These are phyloP conservation scores for Vulpes lagopus DNA, from an alignment of 2,113 vertebrate species.

Conservation along the genomic window DNA sequence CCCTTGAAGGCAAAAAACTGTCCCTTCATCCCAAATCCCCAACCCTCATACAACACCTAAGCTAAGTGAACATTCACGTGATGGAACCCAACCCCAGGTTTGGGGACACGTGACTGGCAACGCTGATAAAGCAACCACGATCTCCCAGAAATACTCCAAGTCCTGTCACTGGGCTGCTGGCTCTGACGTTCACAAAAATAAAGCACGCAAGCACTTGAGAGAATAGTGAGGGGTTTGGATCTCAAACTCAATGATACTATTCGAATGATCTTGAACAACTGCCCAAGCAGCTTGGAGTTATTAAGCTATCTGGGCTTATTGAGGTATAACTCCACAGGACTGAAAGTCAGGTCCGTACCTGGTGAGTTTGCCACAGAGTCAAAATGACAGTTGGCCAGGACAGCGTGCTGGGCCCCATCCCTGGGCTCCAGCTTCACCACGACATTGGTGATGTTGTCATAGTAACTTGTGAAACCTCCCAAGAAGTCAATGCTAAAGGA, in stretches of 20 bases:
- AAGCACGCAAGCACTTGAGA: conserved; percentile 1
- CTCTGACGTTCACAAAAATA: background rate
- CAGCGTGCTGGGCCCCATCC: conserved; percentile 91
- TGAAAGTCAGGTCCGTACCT: conserved; percentile 86
- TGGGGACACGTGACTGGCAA: background rate
- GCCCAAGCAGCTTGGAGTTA: background rate
- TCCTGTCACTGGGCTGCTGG: background rate
- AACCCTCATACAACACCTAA: background rate
- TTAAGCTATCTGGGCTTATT: background rate
- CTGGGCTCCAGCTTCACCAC: conserved; percentile 94
- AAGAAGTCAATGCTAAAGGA: conserved; percentile 98
- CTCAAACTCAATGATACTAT: background rate
- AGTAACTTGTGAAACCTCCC: conserved; percentile 98
- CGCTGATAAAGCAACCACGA: background rate
- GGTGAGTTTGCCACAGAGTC: conserved; percentile 96
- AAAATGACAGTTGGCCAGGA: conserved; percentile 98
- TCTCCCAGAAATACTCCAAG: background rate
- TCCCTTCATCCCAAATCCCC: background rate
- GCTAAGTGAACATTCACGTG: background rate
- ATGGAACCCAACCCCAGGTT: background rate
- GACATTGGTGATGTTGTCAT: conserved; percentile 96
- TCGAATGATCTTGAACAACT: background rate
- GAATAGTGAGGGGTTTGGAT: background rate
- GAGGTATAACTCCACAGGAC: background rate
- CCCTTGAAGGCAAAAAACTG: background rate